phyloP scores from a whole-genome alignment of 2,113 vertebrate genomes.

The Picathartes gymnocephalus region DNA sequence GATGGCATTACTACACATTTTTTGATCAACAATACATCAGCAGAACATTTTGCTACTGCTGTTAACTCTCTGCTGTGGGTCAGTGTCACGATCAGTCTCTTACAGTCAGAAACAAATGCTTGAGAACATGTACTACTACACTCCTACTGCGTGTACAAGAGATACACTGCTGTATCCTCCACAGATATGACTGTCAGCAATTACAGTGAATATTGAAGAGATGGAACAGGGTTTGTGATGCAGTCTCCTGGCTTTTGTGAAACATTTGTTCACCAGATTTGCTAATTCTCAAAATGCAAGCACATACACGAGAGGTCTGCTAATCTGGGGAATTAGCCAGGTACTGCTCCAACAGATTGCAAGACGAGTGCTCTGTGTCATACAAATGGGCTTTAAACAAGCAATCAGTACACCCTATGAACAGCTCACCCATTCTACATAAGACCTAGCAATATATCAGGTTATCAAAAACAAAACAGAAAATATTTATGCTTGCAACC shows the following conservation, averaged over 20 bases:
- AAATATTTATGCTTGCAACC: slow-evolving; percentile 10
- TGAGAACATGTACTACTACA: background rate
- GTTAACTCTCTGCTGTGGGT: slow-evolving; percentile 9
- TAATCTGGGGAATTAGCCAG: slow-evolving; percentile 29
- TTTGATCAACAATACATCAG: slow-evolving; percentile 33
- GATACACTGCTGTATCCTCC: background rate
- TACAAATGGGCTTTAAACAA: background rate
- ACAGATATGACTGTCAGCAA: slow-evolving; percentile 12
- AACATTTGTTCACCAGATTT: slow-evolving; percentile 54
- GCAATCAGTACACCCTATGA: background rate
- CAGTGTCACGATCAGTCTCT: no score
- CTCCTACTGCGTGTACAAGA: background rate
- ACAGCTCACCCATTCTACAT: background rate
- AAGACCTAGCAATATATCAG: background rate
- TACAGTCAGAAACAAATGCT: slow-evolving; percentile 39
- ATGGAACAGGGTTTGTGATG: background rate
- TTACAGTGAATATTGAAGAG: background rate
- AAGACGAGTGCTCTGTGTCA: background rate
- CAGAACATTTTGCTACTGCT: background rate
- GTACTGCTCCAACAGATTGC: background rate
- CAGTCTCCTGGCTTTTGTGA: slow-evolving; percentile 35
- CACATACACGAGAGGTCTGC: background rate
- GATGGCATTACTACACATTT: background rate
- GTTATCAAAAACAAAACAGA: slow-evolving; percentile 4
- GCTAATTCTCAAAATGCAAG: background rate